These are phyloP conservation scores for Danio tinwini DNA, from an alignment of 2,797 vertebrate species.

Conservation along the genomic window DNA sequence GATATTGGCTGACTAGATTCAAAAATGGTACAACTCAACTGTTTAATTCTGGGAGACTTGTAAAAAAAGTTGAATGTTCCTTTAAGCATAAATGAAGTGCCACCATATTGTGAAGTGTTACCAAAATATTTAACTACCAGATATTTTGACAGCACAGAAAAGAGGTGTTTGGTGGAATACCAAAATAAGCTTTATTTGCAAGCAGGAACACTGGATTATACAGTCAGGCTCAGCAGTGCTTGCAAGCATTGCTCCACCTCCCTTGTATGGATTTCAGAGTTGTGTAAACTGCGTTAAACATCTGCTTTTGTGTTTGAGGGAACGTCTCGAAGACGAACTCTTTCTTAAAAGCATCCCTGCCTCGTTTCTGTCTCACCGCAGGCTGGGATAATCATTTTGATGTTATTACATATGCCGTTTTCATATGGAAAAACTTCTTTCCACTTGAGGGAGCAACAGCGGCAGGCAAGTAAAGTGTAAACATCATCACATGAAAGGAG, in stretches of 20 bases:
- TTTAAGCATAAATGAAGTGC: too few relatives aligned
- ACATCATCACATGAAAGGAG: slow-evolving; percentile 68
- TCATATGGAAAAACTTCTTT: slow-evolving; percentile 56
- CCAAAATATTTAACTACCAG: too few relatives aligned
- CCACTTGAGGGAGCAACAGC: slow-evolving; percentile 63
- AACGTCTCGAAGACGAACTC: background rate
- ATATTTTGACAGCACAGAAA: too few relatives aligned
- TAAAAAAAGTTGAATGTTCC: too few relatives aligned
- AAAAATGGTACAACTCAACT: too few relatives aligned
- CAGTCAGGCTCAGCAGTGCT: background rate
- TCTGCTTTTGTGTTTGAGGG: background rate
- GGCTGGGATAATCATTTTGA: background rate
- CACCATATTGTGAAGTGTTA: too few relatives aligned
- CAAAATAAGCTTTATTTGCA: background rate
- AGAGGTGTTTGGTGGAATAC: background rate
- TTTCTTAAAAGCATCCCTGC: background rate
- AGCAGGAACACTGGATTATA: background rate
- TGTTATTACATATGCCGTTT: background rate
- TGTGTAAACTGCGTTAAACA: background rate
- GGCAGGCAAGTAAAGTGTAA: slow-evolving; percentile 62
- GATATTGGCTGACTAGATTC: too few relatives aligned
- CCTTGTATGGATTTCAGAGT: background rate
- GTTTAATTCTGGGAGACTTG: too few relatives aligned
- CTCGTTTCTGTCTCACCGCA: background rate
- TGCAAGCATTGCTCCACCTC: background rate